Evolutionary conservation across 2,888 invertebrate genomes (phyloP), one percentile per base, ranked within the genome.

Genomic region (Sturmia bella): DNA sequence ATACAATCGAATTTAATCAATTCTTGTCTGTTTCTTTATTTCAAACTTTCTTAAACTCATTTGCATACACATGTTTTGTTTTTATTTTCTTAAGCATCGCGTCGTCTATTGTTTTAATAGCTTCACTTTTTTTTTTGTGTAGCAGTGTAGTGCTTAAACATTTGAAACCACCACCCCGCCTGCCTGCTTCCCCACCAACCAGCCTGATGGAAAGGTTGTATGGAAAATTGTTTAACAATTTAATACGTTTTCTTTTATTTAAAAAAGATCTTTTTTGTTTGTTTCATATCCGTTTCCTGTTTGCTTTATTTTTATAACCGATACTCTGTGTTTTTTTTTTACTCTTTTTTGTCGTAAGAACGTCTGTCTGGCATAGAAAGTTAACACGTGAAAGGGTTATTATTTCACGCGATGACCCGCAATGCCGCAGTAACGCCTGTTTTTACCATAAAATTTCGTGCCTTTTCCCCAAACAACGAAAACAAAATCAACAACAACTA

Each of bases 1-100:
- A 86, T 88, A 87, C 88, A 89, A 89, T 90, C 89, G 90, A 90
- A 90, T 90, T 89, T 89, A 90, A 90, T 90, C 90, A 90, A 90
- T 90, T 89, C 89, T 86, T 86, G 84, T 84, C 84, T 83, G 80
- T 87, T 86, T 66, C 50, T 74, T 73, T 17, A 39, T 64, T 73
- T 63, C 19, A 59, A 64, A 21, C 37, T 50, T 21, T 68, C 59
- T 50, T 48, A 50, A 74, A 45, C 63, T 80, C 72, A 84, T 84
- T 84, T 84, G 84, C 84, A 84, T 84, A 83, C 63, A 84, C 81
- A 78, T 82, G 73, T 74, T 82, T 63, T 78, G 43, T 57, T 73
- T 69, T 70, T 48, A 50, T 69, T 63, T 61, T 74, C 17, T 69
- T 69, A 39, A 77, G 82, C 77, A 82, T 69, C 73, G 56, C 19